phyloP scores from a whole-genome alignment of 2,888 invertebrate species.

The Lobophora halterata region DNA sequence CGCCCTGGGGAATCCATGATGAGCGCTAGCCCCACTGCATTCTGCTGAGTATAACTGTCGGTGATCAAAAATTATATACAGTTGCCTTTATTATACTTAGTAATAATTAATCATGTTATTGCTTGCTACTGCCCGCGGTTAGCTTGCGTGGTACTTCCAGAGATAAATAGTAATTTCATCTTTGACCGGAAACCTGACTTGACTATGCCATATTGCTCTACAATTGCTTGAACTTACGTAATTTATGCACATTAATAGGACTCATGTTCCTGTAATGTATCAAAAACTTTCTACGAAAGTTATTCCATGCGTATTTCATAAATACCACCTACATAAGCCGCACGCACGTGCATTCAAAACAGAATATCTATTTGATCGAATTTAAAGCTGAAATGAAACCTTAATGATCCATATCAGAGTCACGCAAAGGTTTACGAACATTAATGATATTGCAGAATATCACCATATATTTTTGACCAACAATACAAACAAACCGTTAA shows the following conservation, averaged over 20 bases:
- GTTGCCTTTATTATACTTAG: too few species aligned
- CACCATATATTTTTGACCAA: constrained; percentile 20
- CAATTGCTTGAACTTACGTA: constrained; percentile 15
- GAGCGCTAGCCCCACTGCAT: constrained; percentile 66
- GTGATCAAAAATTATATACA: too few species aligned
- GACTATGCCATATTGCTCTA: constrained; percentile 43
- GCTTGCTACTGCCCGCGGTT: too few species aligned
- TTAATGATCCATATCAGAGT: constrained; percentile 15
- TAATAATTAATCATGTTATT: too few species aligned
- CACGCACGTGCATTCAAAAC: background rate
- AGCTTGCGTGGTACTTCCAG: too few species aligned
- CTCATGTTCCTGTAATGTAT: too few species aligned
- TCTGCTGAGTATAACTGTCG: constrained; percentile 35
- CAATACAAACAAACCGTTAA: constrained; percentile 27
- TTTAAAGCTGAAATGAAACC: constrained; percentile 5
- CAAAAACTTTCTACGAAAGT: too few species aligned
- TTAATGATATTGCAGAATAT: constrained; percentile 22
- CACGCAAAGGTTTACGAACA: constrained; percentile 16
- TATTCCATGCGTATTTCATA: too few species aligned
- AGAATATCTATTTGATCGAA: background rate
- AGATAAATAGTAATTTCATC: too few species aligned
- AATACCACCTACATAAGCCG: background rate
- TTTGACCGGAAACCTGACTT: too few species aligned
- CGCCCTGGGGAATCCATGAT: constrained; percentile 74
- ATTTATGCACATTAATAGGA: too few species aligned